phyloP scores from a whole-genome alignment of 2,113 vertebrate species.

The Nesogale talazaci region DNA sequence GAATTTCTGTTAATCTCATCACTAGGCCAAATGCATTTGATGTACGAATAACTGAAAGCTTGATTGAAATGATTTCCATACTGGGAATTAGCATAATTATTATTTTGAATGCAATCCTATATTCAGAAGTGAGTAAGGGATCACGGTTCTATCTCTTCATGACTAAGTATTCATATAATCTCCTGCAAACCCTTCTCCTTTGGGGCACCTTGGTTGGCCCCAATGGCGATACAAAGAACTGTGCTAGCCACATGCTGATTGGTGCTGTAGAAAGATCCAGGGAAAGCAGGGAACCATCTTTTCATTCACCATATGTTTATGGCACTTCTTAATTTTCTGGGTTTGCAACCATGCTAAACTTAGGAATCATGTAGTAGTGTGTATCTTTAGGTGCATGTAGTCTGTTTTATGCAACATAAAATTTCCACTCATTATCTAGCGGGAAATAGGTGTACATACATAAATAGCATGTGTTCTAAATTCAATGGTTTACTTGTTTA shows the following conservation, averaged over 20 bases:
- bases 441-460: no score
- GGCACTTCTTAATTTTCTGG: neutral
- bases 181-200: conserved; percentile 6
- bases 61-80: conserved; percentile 5
- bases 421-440: no score
- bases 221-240: neutral
- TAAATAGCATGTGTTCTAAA: neutral
- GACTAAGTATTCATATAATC: neutral
- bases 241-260: neutral
- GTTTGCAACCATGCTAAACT: neutral
- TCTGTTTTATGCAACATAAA: neutral
- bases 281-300: neutral
- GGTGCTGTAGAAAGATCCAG: neutral
- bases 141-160: neutral
- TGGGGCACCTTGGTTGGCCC: neutral
- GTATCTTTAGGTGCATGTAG: neutral
- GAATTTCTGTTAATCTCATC: conserved; percentile 23
- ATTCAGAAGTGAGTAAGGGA: conserved; percentile 34
- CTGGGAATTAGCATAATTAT: neutral
- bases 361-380: neutral
- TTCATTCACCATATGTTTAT: neutral
- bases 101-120: conserved; percentile 1
- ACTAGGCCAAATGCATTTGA: conserved; percentile 13
- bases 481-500: neutral
- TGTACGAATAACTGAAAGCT: neutral